Evolutionary conservation across 2,888 invertebrate genomes (phyloP), one percentile per base, ranked within the genome.

Genomic region (Bellardia pandia): DNA sequence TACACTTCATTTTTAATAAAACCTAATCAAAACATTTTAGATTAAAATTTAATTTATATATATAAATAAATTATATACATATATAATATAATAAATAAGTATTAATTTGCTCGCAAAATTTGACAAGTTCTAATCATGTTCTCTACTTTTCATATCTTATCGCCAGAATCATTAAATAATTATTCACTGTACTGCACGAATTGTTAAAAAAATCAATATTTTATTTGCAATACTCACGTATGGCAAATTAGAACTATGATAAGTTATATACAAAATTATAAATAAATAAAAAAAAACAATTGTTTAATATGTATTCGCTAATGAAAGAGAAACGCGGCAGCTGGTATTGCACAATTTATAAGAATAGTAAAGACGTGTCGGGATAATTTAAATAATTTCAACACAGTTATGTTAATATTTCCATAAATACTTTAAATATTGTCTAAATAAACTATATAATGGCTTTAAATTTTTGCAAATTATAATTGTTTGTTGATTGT

Each of bases 381-480:
- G 7, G 3, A 7, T 8, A 16, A 60, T 60, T 33, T 30, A 60
- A 33, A 60, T 14, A 60, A 14, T 14, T 14, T 33, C 60, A 60
- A 60, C 60, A 60, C 33, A 33, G 33, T 60, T 60, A 60, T 60
- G 60, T 33, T 60, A 60, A 60, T 60, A 33, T 30, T 30, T 56
- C 11, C 30, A 7, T 14, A n/a, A 51, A 37, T 37, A 37, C 37
- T 37, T 6, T 1, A 5, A 37, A 37, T 37, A 37, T 37, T 37
- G 6, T 5, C 13, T 6, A 51, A 51, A 51, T 14, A 51, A 5
- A 13, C n/a, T 51, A 4, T n/a, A 6, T 51, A 1, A 51, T 51
- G n/a, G 0, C 4, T 14, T 51, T n/a, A 51, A 51, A 14, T 11
- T 4, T 37, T 37, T 37, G 3, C 0, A 33, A 33, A 33, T 33